Evolutionary conservation across 2,113 vertebrate genomes (phyloP), one percentile per base, ranked within the genome.

Genomic region (Nothobranchius kuhntae): DNA sequence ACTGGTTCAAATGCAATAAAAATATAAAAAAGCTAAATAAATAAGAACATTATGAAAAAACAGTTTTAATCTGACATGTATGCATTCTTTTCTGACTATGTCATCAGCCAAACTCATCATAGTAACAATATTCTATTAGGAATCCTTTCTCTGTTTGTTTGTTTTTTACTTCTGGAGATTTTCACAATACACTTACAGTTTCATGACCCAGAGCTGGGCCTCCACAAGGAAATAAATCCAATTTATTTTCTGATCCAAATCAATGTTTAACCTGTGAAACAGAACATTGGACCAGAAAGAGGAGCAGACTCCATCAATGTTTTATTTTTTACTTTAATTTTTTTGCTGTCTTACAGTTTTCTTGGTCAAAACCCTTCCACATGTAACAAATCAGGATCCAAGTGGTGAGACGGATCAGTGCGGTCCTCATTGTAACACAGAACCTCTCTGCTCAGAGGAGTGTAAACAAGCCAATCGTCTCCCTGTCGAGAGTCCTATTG

Each of bases 381-480:
- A 4, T 12, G 51, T 26, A 56, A 55, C 53, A 55, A 35, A 56
- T 46, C 15, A 7, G 44, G 21, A 42, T 57, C 35, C 9, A 13
- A 57, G n/a, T 4, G 7, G 47, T 3, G 48, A 30, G 30, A 13
- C 3, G 35, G 21, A 52, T 71, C 59, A 53, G 56, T 2, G 46
- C 8, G 17, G 64, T 42, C 53, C 48, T 64, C 0, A n/a, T 71
- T 80, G 55, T 14, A 60, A 59, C 48, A 60, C 64, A 71, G 66
- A 46, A 13, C 61, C 45, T 71, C 45, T 8, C 77, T 71, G 62
- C 77, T 76, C 68, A 17, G 65, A 72, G 57, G 71, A 74, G 68
- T n/a, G 67, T 47, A 83, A 78, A 58, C 63, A 38, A 73, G 66
- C 77, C 83, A 75, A 86, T 83, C 65, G 17, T 68, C 72, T 81